Conservation (phyloP, 2,797 vertebrate genomes). For the Notolepis coatsorum region DNA sequence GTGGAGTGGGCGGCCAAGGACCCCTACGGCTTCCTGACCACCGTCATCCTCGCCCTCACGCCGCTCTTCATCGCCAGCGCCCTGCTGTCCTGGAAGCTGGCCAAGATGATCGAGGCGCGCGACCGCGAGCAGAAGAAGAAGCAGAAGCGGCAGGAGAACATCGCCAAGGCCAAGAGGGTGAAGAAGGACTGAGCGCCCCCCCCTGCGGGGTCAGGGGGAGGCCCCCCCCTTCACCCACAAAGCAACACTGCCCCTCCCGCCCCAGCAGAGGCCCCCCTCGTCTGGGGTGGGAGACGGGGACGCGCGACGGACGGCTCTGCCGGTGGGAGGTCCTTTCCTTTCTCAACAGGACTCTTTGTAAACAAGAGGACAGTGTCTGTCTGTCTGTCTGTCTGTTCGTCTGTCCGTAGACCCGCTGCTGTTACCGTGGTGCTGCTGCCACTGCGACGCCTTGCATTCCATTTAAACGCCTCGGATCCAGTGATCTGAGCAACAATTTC, state of each 20-base stretch:
- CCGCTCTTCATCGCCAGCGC: slow-evolving; percentile 95
- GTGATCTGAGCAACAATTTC: slow-evolving; percentile 42
- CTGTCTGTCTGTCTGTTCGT: slow-evolving; percentile 52
- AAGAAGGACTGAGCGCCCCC: slow-evolving; percentile 94
- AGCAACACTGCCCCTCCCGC: slow-evolving; percentile 56
- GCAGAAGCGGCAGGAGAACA: slow-evolving; percentile 97
- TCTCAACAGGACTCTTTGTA: slow-evolving; percentile 64
- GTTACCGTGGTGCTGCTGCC: slow-evolving; percentile 57
- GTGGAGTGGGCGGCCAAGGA: slow-evolving; percentile 99
- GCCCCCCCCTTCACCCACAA: slow-evolving; percentile 54
- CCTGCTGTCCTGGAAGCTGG: slow-evolving; percentile 96
- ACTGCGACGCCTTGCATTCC: slow-evolving; percentile 81
- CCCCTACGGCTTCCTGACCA: slow-evolving; percentile 97
- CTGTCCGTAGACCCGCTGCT: slow-evolving; percentile 50
- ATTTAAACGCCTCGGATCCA: slow-evolving; percentile 58
- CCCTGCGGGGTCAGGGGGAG: slow-evolving; percentile 14
- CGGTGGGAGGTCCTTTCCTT: slow-evolving; percentile 55
- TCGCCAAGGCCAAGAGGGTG: slow-evolving; percentile 94
- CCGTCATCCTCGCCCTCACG: slow-evolving; percentile 94
- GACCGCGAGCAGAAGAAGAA: slow-evolving; percentile 98
- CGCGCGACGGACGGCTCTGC: slow-evolving; percentile 62
- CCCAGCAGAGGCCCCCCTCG: slow-evolving; percentile 56
- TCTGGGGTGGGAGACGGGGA: slow-evolving; percentile 49
- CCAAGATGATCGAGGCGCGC: slow-evolving; percentile 97
- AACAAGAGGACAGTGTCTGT: slow-evolving; percentile 70